Percentiles rank a stretch among this genome's conserved stretches.
phyloP scores from a whole-genome alignment of 2,888 invertebrate species.

The Acleris cristana region DNA sequence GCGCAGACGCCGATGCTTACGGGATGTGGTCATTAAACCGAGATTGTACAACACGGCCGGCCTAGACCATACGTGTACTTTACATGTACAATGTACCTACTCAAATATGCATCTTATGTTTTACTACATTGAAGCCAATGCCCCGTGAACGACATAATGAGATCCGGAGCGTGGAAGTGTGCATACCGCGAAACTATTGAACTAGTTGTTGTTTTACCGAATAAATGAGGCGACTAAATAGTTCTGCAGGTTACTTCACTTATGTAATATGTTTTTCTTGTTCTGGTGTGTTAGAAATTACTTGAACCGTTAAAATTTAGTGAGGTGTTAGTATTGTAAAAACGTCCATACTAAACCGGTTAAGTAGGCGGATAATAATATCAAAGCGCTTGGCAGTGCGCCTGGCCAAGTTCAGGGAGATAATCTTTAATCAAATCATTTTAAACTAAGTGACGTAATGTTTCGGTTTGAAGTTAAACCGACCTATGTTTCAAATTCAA shows the following conservation, averaged over 20 bases:
- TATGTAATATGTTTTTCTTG: slow-evolving; percentile 34
- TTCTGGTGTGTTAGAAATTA: slow-evolving; percentile 26
- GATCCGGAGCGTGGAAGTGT: slow-evolving; percentile 38
- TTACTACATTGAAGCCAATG: slow-evolving; percentile 20
- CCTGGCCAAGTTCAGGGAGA: no score
- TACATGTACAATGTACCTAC: not conserved
- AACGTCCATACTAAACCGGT: not conserved
- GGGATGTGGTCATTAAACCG: slow-evolving; percentile 81
- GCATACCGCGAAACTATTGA: slow-evolving; percentile 52
- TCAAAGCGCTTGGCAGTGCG: no score
- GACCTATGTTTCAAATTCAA: no score
- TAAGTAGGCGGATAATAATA: no score
- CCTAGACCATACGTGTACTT: slow-evolving; percentile 36
- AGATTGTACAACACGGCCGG: slow-evolving; percentile 68
- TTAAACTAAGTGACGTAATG: no score
- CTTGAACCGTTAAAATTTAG: slow-evolving; percentile 28
- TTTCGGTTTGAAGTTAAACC: no score
- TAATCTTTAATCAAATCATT: no score
- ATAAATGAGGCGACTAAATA: slow-evolving; percentile 43
- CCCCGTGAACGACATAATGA: slow-evolving; percentile 24
- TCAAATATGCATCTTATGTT: slow-evolving; percentile 20
- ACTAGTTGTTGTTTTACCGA: slow-evolving; percentile 50
- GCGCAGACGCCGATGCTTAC: slow-evolving; percentile 70
- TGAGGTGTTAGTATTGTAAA: slow-evolving; percentile 17
- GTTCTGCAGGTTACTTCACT: slow-evolving; percentile 45